Percentiles rank a stretch among this genome's conserved stretches.
phyloP scores from a whole-genome alignment of 2,113 vertebrate genomes.

The Vimba vimba region DNA sequence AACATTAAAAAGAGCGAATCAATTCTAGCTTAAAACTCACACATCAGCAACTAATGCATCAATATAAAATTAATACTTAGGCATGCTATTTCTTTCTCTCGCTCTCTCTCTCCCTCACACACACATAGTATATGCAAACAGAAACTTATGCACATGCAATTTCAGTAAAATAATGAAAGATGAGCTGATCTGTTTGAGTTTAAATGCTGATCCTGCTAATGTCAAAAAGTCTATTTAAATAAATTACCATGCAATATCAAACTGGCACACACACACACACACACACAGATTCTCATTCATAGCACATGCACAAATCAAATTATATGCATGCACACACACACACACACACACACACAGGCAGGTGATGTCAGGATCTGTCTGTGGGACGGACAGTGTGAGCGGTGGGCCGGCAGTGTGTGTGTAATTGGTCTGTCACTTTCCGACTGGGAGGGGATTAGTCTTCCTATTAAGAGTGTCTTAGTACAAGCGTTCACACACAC shows the following conservation, averaged over 20 bases:
- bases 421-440: conserved; percentile 58
- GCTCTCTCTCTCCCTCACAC: background rate
- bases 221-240: conserved; percentile 28
- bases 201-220: conserved; percentile 33
- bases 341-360: conserved; percentile 20
- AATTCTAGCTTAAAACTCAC: conserved; percentile 50
- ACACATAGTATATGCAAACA: background rate
- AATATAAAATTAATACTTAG: conserved; percentile 26
- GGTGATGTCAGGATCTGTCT: conserved; percentile 3
- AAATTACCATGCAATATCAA: conserved; percentile 11
- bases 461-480: conserved; percentile 55
- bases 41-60: conserved; percentile 50
- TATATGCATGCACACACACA: background rate
- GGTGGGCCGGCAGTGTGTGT: conserved; percentile 19
- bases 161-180: conserved; percentile 38
- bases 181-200: conserved; percentile 7
- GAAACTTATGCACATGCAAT: background rate
- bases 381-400: conserved; percentile 2
- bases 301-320: background rate
- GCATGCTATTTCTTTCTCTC: background rate
- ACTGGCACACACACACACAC: conserved; percentile 8
- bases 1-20: conserved; percentile 42
- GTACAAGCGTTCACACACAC: conserved; percentile 44
- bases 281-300: background rate
- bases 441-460: conserved; percentile 44